Base-by-base conservation (phyloP, 2,888 invertebrate genomes). In the Pyrrhosoma nymphula region DNA sequence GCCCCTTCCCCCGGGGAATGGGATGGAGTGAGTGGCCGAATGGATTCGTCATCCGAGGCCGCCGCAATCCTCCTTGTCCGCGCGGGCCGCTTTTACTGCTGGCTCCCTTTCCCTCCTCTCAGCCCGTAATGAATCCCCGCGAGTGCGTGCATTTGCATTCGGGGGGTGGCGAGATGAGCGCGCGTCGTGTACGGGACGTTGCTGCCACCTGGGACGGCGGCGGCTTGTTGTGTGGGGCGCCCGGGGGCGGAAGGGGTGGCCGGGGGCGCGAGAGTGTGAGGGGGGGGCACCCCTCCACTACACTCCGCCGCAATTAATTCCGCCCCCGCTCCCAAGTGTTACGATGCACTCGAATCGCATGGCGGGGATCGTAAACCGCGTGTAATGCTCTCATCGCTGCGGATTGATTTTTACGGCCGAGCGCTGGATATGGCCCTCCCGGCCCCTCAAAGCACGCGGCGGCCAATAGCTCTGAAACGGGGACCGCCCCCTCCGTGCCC, bases 361-460 rank as follows among this genome's bases (percentile, higher is more conserved):
- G 6, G 69, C 39, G 93, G 93, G 69, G 93, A n/a, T 93, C 93
- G 93, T 93, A 93, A 93, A 93, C 39, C 75, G 55, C 75, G 93
- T 93, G 91, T 91, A 30, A 90, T 90, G 30, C 56, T 90, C 91
- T 91, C 91, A 91, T 91, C 93, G 93, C 69, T n/a, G 75, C 39
- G 93, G 93, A 93, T 93, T 93, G 93, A 93, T 93, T 93, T 93
- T 93, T 93, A 93, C 69, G 69, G 75, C 69, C 69, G 60, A 14
- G 39, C n/a, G 82, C 2, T 2, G 16, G 16, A 20, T 30, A 63
- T 63, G 93, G 47, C 63, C 69, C 56, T 63, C 35, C 35, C 91
- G 30, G 47, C 56, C 56, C 23, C 16, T 91, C 35, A 39, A 93
- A 93, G 82, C 91, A n/a, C 18, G 39, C 55, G 2, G 23, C n/a